These are phyloP conservation scores for Limnephilus rhombicus DNA, from an alignment of 2,888 invertebrate genomes.

Conservation along the genomic window DNA sequence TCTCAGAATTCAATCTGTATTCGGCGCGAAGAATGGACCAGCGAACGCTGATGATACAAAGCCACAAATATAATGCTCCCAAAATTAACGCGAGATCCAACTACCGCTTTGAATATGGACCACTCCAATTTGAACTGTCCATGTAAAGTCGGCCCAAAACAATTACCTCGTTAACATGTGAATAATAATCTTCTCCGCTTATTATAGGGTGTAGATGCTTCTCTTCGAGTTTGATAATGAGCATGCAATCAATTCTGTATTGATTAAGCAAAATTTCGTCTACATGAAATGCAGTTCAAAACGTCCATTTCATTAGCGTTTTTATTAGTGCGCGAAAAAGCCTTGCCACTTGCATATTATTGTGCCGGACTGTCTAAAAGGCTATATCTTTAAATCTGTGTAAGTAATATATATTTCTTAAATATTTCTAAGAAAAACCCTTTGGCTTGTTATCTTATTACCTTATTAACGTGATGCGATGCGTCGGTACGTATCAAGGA, in stretches of 20 bases:
- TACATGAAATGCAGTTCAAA: neutral
- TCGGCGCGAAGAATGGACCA: conserved; percentile 54
- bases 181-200: conserved; percentile 33
- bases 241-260: conserved; percentile 19
- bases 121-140: conserved; percentile 40
- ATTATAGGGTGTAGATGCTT: conserved; percentile 25
- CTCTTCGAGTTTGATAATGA: conserved; percentile 11
- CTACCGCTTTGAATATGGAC: conserved; percentile 45
- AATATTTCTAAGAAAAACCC: neutral
- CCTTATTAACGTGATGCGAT: neutral
- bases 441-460: conserved; percentile 4
- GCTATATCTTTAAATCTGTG: neutral
- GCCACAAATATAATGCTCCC: conserved; percentile 35
- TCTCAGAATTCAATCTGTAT: conserved; percentile 56
- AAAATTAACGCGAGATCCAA: conserved; percentile 41
- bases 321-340: neutral
- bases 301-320: conserved; percentile 24
- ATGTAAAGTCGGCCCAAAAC: conserved; percentile 26
- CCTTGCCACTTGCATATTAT: neutral
- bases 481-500: neutral
- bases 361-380: neutral
- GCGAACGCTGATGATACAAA: conserved; percentile 5
- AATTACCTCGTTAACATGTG: conserved; percentile 47
- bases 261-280: conserved; percentile 27
- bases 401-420: neutral